Base-by-base conservation (phyloP, 2,797 vertebrate species). In the Semaprochilodus insignis region DNA sequence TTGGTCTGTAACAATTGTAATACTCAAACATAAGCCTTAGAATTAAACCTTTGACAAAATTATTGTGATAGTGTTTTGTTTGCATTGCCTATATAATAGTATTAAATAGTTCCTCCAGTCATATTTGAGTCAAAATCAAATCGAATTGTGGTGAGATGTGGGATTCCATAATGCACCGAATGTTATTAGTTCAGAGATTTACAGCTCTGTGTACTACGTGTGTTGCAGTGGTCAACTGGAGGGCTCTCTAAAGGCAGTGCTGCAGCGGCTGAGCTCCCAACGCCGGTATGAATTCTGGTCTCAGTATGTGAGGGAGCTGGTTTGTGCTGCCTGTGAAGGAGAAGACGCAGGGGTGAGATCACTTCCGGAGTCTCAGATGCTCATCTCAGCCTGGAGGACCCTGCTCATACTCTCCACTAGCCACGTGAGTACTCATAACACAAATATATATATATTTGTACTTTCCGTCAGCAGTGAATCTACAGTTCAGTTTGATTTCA, bases 221-320 rank as follows among this genome's bases (percentile, higher is more conserved):
- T 44, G 36, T 78, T 60, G 6, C 87, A 99, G 98, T 80, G 96
- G 96, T 67, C 97, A 97, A 0, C 91, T 99, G 92, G 98, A 98
- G 91, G 96, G 95, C 87, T 96, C 97, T n/a, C 91, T 99, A 82
- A 98, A 97, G 82, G 95, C 97, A 1, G 96, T 93, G 0, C 94
- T 99, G 84, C 96, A 96, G 93, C 97, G 93, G 85, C 97, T 99
- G 88, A 96, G 97, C 85, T 93, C 87, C 0, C 95, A 97, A 1
- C 95, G 96, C 0, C 95, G 97, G 62, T 99, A 98, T 19, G 94
- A 97, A 87, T 99, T 98, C 92, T 99, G 98, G 98, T 99, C 98
- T 1, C 95, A 95, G 63, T 99, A 98, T 0, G 95, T 99, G 76
- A 96, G 94, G 89, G 95, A 95, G 0, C 89, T 99, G 90, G 97